Evolutionary conservation across 2,888 invertebrate genomes (phyloP), one percentile per base, ranked within the genome.

Genomic region (Merodon equestris): DNA sequence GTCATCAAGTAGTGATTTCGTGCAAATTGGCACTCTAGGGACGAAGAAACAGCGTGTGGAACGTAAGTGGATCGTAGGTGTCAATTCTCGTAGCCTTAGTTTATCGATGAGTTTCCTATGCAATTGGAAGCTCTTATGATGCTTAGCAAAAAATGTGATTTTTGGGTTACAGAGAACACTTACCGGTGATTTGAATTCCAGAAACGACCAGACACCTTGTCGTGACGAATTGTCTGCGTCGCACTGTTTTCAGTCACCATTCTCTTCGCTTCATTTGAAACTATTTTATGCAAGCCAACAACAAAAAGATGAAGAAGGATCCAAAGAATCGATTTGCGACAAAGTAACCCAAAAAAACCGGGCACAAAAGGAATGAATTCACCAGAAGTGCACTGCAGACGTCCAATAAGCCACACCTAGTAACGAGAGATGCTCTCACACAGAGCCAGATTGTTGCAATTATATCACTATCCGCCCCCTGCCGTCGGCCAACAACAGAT

Each of bases 131-230:
- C n/a, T n/a, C n/a, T n/a, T n/a, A n/a, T n/a, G n/a, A n/a, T n/a
- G n/a, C n/a, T n/a, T n/a, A n/a, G n/a, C n/a, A n/a, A n/a, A n/a
- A n/a, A n/a, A n/a, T n/a, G n/a, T n/a, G n/a, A n/a, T n/a, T n/a
- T n/a, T n/a, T n/a, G n/a, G n/a, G n/a, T n/a, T n/a, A n/a, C n/a
- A n/a, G n/a, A n/a, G n/a, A n/a, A n/a, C n/a, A n/a, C n/a, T n/a
- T n/a, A n/a, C n/a, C n/a, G n/a, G n/a, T 7, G 27, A 27, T 27
- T 27, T 27, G 3, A 4, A 27, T 40, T 40, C 38, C 38, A 53
- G n/a, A n/a, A n/a, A n/a, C n/a, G n/a, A n/a, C n/a, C n/a, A n/a
- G 53, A 74, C 79, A 79, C 74, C 79, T 79, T 79, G 79, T 70
- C 79, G 79, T 79, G 64, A 79, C 79, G 74, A 79, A 79, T 79